Conservation (phyloP, 2,888 invertebrate species). For the Tetragonula carbonaria region DNA sequence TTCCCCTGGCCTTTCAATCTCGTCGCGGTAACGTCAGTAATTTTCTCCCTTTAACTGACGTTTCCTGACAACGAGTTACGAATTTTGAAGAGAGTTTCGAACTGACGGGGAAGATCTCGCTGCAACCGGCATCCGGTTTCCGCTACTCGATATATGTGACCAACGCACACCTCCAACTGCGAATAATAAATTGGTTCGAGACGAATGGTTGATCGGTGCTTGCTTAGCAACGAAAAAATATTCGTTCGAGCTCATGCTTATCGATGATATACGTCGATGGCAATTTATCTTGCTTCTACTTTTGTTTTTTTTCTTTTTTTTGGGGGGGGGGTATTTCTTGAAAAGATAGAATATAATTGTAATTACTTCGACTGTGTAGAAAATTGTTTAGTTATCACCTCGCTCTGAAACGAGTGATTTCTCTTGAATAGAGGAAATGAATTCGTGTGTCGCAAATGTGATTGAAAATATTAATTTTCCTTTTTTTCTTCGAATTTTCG, state of each 20-base stretch:
- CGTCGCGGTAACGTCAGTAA: slow-evolving; percentile 20
- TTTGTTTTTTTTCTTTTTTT: no score
- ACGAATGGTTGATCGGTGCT: neutral
- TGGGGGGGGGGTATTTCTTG: no score
- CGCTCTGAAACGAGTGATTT: no score
- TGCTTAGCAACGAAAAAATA: neutral
- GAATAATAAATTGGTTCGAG: neutral
- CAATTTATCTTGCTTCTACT: no score
- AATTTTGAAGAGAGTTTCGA: slow-evolving; percentile 17
- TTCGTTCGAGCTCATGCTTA: neutral
- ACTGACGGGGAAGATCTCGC: neutral
- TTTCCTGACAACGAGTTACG: slow-evolving; percentile 15
- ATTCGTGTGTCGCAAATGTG: no score
- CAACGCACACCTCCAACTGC: neutral
- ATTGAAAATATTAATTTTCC: no score
- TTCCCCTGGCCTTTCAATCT: slow-evolving; percentile 10
- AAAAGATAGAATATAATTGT: no score
- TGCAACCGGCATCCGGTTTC: neutral
- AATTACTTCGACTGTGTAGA: no score
- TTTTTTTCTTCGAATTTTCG: no score
- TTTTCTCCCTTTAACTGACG: slow-evolving; percentile 21
- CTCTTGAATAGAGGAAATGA: no score
- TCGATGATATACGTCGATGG: neutral
- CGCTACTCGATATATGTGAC: neutral
- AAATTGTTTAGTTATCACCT: no score